These are phyloP conservation scores for Petromus typicus DNA, from an alignment of 2,113 vertebrate genomes.

Conservation along the genomic window DNA sequence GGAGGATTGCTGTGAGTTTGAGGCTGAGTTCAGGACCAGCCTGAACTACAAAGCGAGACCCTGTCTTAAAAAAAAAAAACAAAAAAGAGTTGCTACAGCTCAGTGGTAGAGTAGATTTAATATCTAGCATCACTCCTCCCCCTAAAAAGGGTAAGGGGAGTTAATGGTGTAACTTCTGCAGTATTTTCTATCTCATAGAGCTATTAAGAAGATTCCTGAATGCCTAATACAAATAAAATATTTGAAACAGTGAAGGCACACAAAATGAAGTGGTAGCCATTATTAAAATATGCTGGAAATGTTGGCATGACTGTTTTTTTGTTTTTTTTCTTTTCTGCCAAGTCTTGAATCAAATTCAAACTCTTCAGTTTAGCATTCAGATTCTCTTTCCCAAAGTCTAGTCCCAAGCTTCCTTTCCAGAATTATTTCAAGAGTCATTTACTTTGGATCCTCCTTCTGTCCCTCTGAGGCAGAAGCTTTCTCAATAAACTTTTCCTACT, in stretches of 20 bases:
- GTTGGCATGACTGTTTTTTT: background rate
- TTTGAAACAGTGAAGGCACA: background rate
- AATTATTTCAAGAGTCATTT: too few relatives aligned
- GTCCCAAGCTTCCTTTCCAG: background rate
- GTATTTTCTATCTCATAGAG: background rate
- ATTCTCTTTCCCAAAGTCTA: background rate
- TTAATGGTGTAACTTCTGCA: background rate
- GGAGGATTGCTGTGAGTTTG: too few relatives aligned
- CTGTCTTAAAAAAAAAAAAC: too few relatives aligned
- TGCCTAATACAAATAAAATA: background rate
- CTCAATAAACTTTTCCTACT: too few relatives aligned
- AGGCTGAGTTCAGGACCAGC: too few relatives aligned
- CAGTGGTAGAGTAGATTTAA: background rate
- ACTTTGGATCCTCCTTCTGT: too few relatives aligned
- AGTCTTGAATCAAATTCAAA: background rate
- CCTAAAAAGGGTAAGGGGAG: background rate
- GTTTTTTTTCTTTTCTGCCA: background rate
- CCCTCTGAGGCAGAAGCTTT: too few relatives aligned
- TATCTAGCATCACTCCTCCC: background rate
- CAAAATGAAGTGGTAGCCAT: background rate
- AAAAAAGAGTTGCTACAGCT: too few relatives aligned
- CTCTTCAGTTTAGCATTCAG: background rate
- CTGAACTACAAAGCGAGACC: too few relatives aligned
- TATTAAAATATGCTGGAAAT: background rate
- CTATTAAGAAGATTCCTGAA: background rate